These are phyloP conservation scores for Dicyrtomina minuta DNA, from an alignment of 2,888 invertebrate genomes.

Conservation along the genomic window DNA sequence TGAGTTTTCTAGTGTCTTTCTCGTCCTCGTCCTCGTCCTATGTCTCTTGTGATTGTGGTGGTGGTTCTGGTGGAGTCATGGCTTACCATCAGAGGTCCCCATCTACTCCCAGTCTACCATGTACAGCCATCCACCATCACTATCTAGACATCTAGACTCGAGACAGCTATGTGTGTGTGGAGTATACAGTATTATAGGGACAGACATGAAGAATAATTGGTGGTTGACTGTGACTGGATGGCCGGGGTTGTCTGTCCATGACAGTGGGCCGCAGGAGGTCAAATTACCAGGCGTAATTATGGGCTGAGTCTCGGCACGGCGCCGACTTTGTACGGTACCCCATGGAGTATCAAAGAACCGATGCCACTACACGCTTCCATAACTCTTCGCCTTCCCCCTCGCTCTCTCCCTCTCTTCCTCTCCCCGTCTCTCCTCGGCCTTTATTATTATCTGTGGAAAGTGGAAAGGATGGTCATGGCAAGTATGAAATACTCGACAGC, in stretches of 20 bases:
- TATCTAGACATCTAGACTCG: not conserved
- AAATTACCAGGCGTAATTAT: slow-evolving; percentile 43
- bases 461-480: too few relatives aligned
- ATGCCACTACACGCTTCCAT: slow-evolving; percentile 19
- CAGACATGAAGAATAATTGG: not conserved
- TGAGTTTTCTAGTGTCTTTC: not conserved
- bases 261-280: slow-evolving; percentile 42
- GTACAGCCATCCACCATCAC: not conserved
- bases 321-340: slow-evolving; percentile 33
- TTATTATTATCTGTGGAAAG: slow-evolving; percentile 22
- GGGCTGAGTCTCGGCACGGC: too few relatives aligned
- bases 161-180: not conserved
- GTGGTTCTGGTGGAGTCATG: not conserved
- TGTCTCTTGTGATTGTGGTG: not conserved
- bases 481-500: slow-evolving; percentile 8
- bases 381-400: not conserved
- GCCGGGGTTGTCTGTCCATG: slow-evolving; percentile 33
- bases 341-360: slow-evolving; percentile 31
- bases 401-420: not conserved
- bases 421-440: not conserved
- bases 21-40: not conserved
- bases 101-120: too few relatives aligned
- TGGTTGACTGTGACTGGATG: slow-evolving; percentile 18
- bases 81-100: too few relatives aligned
- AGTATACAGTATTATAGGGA: not conserved